A percentile compares a stretch with the other conserved stretches of the same genome.
Conservation (phyloP, 1,140 invertebrate species). For the Chironomus tepperi region DNA sequence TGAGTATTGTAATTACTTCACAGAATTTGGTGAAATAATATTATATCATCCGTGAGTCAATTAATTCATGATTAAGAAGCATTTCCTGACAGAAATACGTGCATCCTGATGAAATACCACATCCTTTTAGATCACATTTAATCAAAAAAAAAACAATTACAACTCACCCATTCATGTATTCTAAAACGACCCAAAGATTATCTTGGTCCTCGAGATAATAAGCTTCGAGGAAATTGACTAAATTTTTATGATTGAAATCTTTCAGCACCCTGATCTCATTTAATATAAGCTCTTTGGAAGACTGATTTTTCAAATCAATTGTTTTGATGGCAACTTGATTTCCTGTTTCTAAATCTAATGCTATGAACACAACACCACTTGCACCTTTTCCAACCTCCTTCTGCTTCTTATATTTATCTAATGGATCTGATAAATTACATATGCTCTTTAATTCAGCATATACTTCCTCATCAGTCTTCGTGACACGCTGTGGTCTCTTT, state of each 20-base stretch:
- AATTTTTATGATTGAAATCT: conserved; percentile 89
- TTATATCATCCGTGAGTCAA: too few species aligned
- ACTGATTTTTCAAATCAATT: conserved; percentile 88
- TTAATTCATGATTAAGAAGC: too few species aligned
- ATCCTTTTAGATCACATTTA: not conserved
- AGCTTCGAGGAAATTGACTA: conserved; percentile 94
- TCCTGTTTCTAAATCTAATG: conserved; percentile 66
- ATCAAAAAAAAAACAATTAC: not conserved
- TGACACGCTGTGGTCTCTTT: conserved; percentile 47
- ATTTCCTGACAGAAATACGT: too few species aligned
- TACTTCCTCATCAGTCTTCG: conserved; percentile 69
- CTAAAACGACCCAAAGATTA: conserved; percentile 93
- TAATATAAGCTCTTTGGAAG: conserved; percentile 88
- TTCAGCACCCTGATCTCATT: conserved; percentile 92
- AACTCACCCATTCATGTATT: conserved; percentile 81
- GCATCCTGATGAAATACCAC: not conserved
- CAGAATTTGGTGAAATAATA: too few species aligned
- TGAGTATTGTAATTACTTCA: too few species aligned
- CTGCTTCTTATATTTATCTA: conserved; percentile 65
- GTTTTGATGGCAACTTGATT: conserved; percentile 89
- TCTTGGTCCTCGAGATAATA: conserved; percentile 73
- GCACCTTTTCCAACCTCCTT: conserved; percentile 85
- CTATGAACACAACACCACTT: conserved; percentile 87
- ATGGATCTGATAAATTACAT: conserved; percentile 66
- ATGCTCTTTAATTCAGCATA: conserved; percentile 72